phyloP scores from a whole-genome alignment of 23 tunicate species.

The Styela plicata region DNA sequence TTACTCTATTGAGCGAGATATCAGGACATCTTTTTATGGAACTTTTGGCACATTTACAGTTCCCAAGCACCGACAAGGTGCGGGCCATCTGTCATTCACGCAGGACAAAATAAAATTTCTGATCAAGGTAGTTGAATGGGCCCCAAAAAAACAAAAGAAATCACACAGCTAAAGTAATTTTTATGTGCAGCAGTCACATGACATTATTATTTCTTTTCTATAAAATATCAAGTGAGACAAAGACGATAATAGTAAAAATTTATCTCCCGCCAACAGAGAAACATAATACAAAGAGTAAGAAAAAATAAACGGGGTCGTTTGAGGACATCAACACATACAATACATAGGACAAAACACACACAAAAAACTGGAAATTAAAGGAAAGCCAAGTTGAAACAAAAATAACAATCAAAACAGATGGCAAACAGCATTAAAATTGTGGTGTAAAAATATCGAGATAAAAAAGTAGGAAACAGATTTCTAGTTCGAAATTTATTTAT shows the following conservation, averaged over 20 bases:
- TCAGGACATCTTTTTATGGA: too few relatives aligned
- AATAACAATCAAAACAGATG: slow-evolving; percentile 8
- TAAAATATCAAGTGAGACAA: slow-evolving; percentile 19
- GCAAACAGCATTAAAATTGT: neutral
- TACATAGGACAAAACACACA: neutral
- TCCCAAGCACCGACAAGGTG: too few relatives aligned
- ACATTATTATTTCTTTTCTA: slow-evolving; percentile 20
- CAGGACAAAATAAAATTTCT: too few relatives aligned
- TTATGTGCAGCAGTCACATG: slow-evolving; percentile 23
- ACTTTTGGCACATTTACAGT: too few relatives aligned
- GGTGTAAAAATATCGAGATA: neutral
- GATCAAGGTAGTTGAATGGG: too few relatives aligned
- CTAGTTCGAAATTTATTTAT: too few relatives aligned
- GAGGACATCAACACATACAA: neutral
- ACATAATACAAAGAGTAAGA: slow-evolving; percentile 14
- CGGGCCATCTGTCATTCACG: too few relatives aligned
- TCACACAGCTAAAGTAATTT: neutral
- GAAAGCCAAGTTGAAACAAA: too few relatives aligned
- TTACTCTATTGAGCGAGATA: too few relatives aligned
- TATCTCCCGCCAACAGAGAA: neutral
- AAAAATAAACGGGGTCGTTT: slow-evolving; percentile 7
- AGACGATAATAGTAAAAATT: slow-evolving; percentile 18
- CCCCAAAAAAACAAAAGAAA: too few relatives aligned
- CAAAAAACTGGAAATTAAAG: too few relatives aligned
- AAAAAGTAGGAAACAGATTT: too few relatives aligned